phyloP scores from a whole-genome alignment of 2,888 invertebrate genomes.

The Chaitophorus viminalis region DNA sequence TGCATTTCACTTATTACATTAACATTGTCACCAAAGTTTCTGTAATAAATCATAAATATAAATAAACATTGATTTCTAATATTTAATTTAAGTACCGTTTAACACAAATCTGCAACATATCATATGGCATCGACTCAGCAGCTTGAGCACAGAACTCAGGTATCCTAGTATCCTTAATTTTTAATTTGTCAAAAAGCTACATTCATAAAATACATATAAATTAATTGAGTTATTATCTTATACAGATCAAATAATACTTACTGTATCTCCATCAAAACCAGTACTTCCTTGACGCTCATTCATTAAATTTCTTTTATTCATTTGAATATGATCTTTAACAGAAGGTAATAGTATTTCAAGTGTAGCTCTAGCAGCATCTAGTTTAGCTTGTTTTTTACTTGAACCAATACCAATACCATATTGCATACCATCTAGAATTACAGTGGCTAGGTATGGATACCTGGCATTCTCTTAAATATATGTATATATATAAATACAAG shows the following conservation, averaged over 20 bases:
- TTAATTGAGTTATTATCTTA: not conserved
- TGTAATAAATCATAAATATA: conserved; percentile 13
- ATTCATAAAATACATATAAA: not conserved
- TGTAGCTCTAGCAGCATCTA: conserved; percentile 89
- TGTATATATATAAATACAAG: too few species aligned
- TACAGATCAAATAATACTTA: not conserved
- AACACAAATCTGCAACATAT: conserved; percentile 89
- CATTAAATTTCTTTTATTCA: conserved; percentile 35
- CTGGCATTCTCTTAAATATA: conserved; percentile 86
- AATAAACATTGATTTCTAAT: not conserved
- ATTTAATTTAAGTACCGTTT: conserved; percentile 69
- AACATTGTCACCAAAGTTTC: conserved; percentile 92
- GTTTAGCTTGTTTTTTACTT: conserved; percentile 95
- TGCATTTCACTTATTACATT: conserved; percentile 88
- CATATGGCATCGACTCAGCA: conserved; percentile 94
- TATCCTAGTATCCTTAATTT: conserved; percentile 93
- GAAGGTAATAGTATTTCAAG: conserved; percentile 88
- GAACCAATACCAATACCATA: conserved; percentile 95
- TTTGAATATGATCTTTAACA: conserved; percentile 39
- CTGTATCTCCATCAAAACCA: conserved; percentile 25
- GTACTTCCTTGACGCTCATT: conserved; percentile 31
- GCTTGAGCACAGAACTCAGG: conserved; percentile 94
- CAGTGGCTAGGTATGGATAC: conserved; percentile 93
- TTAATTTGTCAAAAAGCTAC: conserved; percentile 77
- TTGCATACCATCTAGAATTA: conserved; percentile 89